Evolutionary conservation across 2,888 invertebrate species (phyloP), one percentile per base, ranked within the genome.

Genomic region (Platerodrilus igneus): DNA sequence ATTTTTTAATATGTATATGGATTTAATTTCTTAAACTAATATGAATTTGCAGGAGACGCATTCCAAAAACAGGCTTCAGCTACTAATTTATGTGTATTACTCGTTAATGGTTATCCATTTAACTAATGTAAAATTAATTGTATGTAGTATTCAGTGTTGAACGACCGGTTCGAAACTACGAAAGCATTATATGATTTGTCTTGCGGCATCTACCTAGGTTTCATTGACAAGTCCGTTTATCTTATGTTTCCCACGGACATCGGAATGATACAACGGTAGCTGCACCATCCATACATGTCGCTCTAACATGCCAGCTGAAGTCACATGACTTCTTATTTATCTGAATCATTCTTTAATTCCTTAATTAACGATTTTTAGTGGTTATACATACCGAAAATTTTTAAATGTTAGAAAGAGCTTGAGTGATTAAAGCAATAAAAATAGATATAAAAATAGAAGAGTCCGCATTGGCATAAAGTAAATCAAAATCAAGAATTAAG

Each of bases 201-300:
- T 45, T 44, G 36, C 32, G 41, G 43, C 49, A 28, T 31, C 44
- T 48, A 40, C 29, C 39, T 45, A 32, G 46, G 46, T 51, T 53
- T 50, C 53, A 55, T 56, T 56, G 54, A 56, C 53, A 53, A 56
- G 54, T 56, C 47, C 50, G 56, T 56, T 54, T 56, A 56, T 56
- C 56, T 56, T 49, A 41, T 41, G 48, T 52, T 56, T 56, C 56
- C 56, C 56, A 56, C 56, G 46, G 56, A 51, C 50, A 50, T 43
- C 45, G 49, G 53, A 50, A 53, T 50, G 50, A 46, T 48, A 46
- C 50, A 38, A 47, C 55, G 45, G 55, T 53, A 53, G 52, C 53
- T 37, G 48, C 39, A 48, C 51, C 53, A 53, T 55, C 53, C 48
- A 52, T 55, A 52, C 49, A 52, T 45, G 55, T 53, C 55, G 49